Conservation (phyloP, 2,888 invertebrate genomes). For the Biston betularia region DNA sequence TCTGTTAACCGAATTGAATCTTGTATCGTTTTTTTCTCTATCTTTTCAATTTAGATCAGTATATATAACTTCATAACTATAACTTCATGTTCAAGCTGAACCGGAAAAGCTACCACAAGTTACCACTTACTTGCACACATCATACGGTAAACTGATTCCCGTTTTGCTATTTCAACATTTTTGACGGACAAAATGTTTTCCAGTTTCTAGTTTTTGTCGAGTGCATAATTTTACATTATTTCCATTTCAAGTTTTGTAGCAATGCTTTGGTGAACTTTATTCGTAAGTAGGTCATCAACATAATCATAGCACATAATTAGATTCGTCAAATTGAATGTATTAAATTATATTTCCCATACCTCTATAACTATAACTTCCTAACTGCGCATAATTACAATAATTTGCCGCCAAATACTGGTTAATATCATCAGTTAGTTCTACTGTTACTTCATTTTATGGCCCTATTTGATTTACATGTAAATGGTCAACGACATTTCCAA, state of each 20-base stretch:
- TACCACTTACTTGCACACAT: constrained; percentile 3
- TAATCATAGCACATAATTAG: neutral
- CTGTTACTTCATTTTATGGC: constrained; percentile 21
- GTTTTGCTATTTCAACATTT: constrained; percentile 5
- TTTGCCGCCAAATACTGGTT: constrained; percentile 14
- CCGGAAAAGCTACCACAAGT: neutral
- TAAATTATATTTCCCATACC: neutral
- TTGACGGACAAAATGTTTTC: neutral
- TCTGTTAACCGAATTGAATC: too few relatives aligned
- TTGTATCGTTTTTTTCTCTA: too few relatives aligned
- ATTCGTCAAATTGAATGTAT: constrained; percentile 10
- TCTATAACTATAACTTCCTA: constrained; percentile 10
- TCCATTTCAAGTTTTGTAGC: neutral
- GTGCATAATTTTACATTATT: neutral
- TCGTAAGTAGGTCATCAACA: neutral
- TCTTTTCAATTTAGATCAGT: too few relatives aligned
- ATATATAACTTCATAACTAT: too few relatives aligned
- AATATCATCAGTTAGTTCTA: neutral
- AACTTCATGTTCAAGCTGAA: constrained; percentile 1
- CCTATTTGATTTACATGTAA: constrained; percentile 18
- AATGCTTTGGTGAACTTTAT: neutral
- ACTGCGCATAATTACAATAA: constrained; percentile 17
- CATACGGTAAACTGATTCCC: constrained; percentile 9
- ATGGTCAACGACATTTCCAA: constrained; percentile 21
- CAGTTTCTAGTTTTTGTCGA: neutral